A percentile compares a stretch with the other conserved stretches of the same genome.
These are phyloP conservation scores for Plecotus auritus DNA, from an alignment of 2,113 vertebrate species.

Conservation along the genomic window DNA sequence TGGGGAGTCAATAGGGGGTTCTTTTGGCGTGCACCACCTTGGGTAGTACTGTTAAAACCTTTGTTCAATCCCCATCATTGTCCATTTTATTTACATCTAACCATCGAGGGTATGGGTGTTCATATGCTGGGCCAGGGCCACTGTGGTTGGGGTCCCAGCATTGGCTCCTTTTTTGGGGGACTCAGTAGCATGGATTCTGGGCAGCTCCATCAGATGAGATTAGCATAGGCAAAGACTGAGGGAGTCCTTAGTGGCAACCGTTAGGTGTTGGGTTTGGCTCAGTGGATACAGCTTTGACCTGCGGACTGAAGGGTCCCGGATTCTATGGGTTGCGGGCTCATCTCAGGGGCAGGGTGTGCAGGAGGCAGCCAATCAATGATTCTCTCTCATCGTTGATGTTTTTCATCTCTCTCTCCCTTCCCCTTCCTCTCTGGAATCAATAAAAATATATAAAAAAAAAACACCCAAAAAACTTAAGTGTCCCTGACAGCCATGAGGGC, in stretches of 20 bases:
- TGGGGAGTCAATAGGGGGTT: background rate
- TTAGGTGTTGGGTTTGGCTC: background rate
- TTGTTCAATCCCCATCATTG: background rate
- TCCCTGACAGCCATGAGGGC: background rate
- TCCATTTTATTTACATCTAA: background rate
- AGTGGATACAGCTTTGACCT: too few relatives aligned
- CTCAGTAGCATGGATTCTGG: background rate
- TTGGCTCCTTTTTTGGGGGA: background rate
- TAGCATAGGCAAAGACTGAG: background rate
- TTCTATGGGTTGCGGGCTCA: too few relatives aligned
- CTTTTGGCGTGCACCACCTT: background rate
- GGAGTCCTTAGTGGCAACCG: background rate
- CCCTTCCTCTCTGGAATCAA: too few relatives aligned
- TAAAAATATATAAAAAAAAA: too few relatives aligned
- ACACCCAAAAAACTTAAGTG: background rate
- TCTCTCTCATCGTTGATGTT: too few relatives aligned
- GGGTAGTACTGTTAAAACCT: background rate
- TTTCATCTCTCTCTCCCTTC: too few relatives aligned
- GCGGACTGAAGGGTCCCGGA: too few relatives aligned
- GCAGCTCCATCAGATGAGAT: background rate
- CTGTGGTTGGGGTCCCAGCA: background rate
- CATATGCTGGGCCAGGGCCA: fast-evolving
- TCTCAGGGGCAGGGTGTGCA: too few relatives aligned
- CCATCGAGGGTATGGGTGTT: fast-evolving
- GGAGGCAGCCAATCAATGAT: too few relatives aligned